Evolutionary conservation across 2,113 vertebrate species (phyloP), one percentile per base, ranked within the genome.

Genomic region (Piaya cayana): DNA sequence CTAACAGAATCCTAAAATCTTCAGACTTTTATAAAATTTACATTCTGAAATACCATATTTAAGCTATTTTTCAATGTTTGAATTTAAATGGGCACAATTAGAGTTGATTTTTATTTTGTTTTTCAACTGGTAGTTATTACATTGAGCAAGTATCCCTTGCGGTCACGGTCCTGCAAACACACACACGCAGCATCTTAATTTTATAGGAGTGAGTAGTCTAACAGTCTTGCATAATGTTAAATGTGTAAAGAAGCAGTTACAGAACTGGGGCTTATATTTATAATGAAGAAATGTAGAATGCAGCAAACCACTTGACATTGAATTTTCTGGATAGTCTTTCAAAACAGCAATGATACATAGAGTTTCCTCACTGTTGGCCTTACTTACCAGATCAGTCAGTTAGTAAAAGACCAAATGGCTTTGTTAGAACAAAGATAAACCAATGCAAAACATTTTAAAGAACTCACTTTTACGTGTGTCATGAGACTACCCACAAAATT

Each of bases 71-170:
- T 94, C 92, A 84, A 58, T 86, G 93, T 94, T 82, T 45, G 76
- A 88, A 68, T 92, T 78, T 88, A 90, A 96, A 96, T 94, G 80
- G 85, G 86, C 60, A 88, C 95, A 96, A 96, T 95, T 96, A 90
- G 88, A 62, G 82, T 92, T 94, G 95, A 95, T 96, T 93, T 88
- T 88, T 94, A 43, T 96, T 95, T 93, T 95, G 92, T 96, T 96
- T 90, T 91, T 81, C 94, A 94, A 96, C 93, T 58, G 83, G 86
- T 93, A 84, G 92, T 96, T 96, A 96, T 50, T 92, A 2, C 39
- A 95, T 96, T 93, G 95, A 94, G 93, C 65, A 3, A 88, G 71
- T 15, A n/a, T 34, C 90, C 68, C 90, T 86, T 1, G 6, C 4
- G 79, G 95, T 94, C 93, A 43, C 1, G 32, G 92, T 84, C 93